Percentiles rank a stretch among this genome's conserved stretches.
phyloP scores from a whole-genome alignment of 1,140 invertebrate genomes.

The Bombus haemorrhoidalis region DNA sequence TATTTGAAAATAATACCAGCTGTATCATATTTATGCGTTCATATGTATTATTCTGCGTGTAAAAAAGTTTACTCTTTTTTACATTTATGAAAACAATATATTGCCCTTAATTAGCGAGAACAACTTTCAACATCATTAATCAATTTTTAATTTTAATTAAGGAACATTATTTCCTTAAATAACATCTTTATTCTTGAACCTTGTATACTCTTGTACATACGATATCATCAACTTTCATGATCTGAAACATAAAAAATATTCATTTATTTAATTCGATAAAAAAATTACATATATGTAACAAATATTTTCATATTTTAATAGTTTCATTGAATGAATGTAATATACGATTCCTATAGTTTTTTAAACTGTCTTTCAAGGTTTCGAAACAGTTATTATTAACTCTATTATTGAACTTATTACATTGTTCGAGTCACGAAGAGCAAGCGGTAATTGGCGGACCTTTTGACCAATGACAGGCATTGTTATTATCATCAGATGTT shows the following conservation, averaged over 20 bases:
- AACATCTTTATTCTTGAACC: conserved; percentile 79
- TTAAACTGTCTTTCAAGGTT: not conserved
- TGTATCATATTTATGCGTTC: conserved; percentile 5
- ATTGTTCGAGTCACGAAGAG: conserved; percentile 64
- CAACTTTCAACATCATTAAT: not conserved
- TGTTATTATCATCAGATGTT: conserved; percentile 55
- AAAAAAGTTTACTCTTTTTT: conserved; percentile 21
- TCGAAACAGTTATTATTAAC: conserved; percentile 55
- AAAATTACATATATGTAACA: not conserved
- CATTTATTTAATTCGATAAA: not conserved
- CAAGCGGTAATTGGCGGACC: conserved; percentile 69
- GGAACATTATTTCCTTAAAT: not conserved
- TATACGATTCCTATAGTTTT: not conserved
- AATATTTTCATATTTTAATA: too few species aligned
- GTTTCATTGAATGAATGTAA: too few species aligned
- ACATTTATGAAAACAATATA: conserved; percentile 24
- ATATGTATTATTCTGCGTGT: conserved; percentile 11
- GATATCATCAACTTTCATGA: conserved; percentile 88
- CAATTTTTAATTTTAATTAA: not conserved
- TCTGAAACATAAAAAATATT: conserved; percentile 80
- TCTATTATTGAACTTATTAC: conserved; percentile 53
- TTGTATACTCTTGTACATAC: conserved; percentile 90
- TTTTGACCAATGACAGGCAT: conserved; percentile 69
- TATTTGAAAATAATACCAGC: conserved; percentile 23
- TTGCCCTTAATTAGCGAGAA: not conserved